phyloP scores from a whole-genome alignment of 2,888 invertebrate genomes.

The Dryocosmus kuriphilus region DNA sequence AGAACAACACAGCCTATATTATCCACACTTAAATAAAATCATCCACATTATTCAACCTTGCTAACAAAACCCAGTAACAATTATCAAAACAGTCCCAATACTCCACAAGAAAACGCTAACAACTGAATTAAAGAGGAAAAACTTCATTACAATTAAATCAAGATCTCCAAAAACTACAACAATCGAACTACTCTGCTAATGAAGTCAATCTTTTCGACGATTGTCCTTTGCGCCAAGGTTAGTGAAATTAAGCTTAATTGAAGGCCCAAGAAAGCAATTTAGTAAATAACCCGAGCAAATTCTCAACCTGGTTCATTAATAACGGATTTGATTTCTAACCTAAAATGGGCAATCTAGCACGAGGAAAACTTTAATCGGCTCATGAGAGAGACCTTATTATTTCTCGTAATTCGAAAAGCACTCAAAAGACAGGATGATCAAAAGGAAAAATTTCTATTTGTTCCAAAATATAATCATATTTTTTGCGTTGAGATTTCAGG shows the following conservation, averaged over 20 bases:
- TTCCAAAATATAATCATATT: neutral
- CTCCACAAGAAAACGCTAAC: neutral
- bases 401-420: neutral
- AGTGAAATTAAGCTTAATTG: neutral
- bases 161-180: neutral
- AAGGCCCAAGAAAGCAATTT: neutral
- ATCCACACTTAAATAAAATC: neutral
- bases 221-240: neutral
- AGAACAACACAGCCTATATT: neutral
- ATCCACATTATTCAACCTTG: neutral
- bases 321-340: neutral
- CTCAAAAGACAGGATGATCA: neutral
- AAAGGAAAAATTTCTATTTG: neutral
- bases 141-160: neutral
- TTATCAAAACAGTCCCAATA: neutral
- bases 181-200: neutral
- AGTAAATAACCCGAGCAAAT: neutral
- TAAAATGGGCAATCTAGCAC: neutral
- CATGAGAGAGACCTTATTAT: neutral
- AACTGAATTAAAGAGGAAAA: conserved; percentile 11
- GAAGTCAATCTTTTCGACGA: neutral
- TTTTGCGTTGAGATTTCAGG: neutral
- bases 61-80: neutral
- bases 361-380: neutral
- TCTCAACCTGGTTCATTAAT: neutral